A percentile compares a stretch with the other conserved stretches of the same genome.
These are phyloP conservation scores for Anthophora plumipes DNA, from an alignment of 2,888 invertebrate species.

Conservation along the genomic window DNA sequence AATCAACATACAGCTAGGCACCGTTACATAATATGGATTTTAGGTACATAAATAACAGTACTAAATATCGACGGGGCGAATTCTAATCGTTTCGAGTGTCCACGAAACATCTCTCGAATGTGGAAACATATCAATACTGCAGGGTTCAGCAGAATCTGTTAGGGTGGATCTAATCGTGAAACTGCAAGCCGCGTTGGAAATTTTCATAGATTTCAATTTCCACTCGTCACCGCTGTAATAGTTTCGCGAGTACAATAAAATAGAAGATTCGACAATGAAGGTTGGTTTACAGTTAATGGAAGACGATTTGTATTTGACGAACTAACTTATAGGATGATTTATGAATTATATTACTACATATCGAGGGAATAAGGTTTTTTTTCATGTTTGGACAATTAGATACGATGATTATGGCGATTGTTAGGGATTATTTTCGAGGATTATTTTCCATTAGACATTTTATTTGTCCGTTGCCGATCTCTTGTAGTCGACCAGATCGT, in stretches of 20 bases:
- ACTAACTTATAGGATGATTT: background rate
- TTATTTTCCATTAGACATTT: too few species aligned
- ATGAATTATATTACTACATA: background rate
- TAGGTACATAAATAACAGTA: constrained; percentile 61
- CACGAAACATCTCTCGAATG: background rate
- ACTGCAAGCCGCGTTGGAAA: constrained; percentile 7
- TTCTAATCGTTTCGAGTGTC: constrained; percentile 39
- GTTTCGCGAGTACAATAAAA: constrained; percentile 17
- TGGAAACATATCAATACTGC: constrained; percentile 63
- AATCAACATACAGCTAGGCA: constrained; percentile 58
- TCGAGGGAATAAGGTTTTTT: background rate
- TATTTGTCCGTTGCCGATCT: too few species aligned
- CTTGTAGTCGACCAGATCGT: too few species aligned
- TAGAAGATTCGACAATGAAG: background rate
- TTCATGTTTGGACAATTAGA: background rate
- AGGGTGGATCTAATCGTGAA: background rate
- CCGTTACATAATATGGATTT: constrained; percentile 51
- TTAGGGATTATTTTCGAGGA: too few species aligned
- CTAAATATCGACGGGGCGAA: constrained; percentile 55
- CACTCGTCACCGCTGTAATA: constrained; percentile 21
- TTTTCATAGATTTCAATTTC: constrained; percentile 43
- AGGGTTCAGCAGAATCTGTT: constrained; percentile 26
- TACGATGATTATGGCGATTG: too few species aligned
- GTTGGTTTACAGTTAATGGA: background rate
- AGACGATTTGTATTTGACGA: too few species aligned